Evolutionary conservation across 1,140 invertebrate genomes (phyloP), one percentile per base, ranked within the genome.

Genomic region (Anoplolepis gracilipes): DNA sequence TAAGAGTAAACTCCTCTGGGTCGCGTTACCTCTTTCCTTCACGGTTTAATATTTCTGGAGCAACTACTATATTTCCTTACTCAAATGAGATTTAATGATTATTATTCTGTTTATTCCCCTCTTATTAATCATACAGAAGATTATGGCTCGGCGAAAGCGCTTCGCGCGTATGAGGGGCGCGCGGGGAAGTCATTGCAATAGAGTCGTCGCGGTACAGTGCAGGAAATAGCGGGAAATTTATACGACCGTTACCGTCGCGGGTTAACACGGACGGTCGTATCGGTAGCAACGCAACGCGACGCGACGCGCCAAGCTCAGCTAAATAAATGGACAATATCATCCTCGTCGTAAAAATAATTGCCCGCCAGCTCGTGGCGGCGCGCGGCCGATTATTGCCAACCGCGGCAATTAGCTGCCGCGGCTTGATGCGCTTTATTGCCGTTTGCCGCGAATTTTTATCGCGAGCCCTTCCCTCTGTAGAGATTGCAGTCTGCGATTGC

Each of bases 321-420:
- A 90, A 90, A 90, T 90, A 90, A 90, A 90, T 90, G 88, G 85
- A 90, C 88, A 85, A 90, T 90, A 90, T 90, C 88, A 85, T 84
- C 86, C 86, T 76, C 62, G 85, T 90, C 88, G 88, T 90, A 88
- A 90, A 90, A 90, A 90, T 90, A 90, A 90, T 90, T 87, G 89
- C 88, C 46, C 59, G 65, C 67, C 67, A n/a, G 79, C 78, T 73
- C 72, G 88, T 62, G 77, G 65, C 59, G 46, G 73, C 22, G 53
- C 78, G 33, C 88, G 73, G 72, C 76, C 89, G 89, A 90, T 90
- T 90, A 90, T 90, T 90, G 86, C 88, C 42, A 59, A 85, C 77
- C 33, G 81, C 57, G 61, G 88, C 89, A 90, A 90, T 90, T 90
- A 90, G 88, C 85, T 85, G 76, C 84, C 65, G 87, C 86, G 86